Percentiles rank a stretch among this genome's conserved stretches.
phyloP scores from a whole-genome alignment of 2,888 invertebrate genomes.

The Tuberolachnus salignus region DNA sequence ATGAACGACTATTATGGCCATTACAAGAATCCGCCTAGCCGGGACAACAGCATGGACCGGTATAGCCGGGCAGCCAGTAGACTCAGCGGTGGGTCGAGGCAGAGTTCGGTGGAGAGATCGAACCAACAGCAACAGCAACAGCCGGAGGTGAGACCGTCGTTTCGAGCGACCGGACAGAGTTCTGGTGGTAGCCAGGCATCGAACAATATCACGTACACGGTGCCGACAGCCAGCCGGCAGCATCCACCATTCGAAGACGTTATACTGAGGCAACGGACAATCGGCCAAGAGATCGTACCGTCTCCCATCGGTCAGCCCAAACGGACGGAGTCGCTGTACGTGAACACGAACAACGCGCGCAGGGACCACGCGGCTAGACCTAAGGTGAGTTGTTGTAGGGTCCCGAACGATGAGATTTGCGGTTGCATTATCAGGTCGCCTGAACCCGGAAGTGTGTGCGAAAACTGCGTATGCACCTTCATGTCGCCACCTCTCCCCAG shows the following conservation, averaged over 20 bases:
- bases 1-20: conserved; percentile 93
- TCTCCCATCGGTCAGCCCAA: conserved; percentile 83
- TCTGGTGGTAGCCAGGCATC: too few relatives aligned
- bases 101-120: conserved; percentile 74
- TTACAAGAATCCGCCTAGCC: conserved; percentile 87
- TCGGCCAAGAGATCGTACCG: conserved; percentile 88
- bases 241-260: conserved; percentile 81
- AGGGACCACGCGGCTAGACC: conserved; percentile 59
- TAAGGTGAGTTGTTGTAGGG: conserved; percentile 58
- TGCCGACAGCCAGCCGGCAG: conserved; percentile 56
- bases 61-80: conserved; percentile 75
- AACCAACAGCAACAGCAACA: not conserved
- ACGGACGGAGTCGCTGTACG: conserved; percentile 87
- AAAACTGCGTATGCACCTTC: too few relatives aligned
- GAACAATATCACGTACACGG: not conserved
- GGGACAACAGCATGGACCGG: conserved; percentile 84
- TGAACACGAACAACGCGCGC: conserved; percentile 66
- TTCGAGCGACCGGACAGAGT: not conserved
- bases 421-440: too few relatives aligned
- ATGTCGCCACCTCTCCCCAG: too few relatives aligned
- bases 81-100: conserved; percentile 72
- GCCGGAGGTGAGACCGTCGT: not conserved
- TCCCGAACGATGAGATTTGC: too few relatives aligned
- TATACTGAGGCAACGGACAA: conserved; percentile 76
- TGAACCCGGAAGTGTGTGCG: too few relatives aligned